Conservation (phyloP, 2,888 invertebrate species). For the Chrysotoxum bicinctum region DNA sequence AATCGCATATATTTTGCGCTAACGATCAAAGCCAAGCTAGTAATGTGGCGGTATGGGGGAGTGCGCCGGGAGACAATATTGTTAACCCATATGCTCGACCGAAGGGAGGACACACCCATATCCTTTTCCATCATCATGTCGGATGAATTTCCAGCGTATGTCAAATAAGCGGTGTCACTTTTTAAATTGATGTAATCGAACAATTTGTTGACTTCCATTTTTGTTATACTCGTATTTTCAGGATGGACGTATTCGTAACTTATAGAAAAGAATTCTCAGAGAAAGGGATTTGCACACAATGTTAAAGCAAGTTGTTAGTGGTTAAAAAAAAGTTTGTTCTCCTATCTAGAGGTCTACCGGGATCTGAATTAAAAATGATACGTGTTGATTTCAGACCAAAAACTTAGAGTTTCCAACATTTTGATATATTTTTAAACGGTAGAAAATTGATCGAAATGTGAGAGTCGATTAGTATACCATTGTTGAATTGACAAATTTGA, state of each 20-base stretch:
- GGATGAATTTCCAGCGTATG: not conserved
- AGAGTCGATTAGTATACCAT: too few relatives aligned
- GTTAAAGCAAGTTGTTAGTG: too few relatives aligned
- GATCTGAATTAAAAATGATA: too few relatives aligned
- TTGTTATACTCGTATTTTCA: not conserved
- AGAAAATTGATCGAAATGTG: too few relatives aligned
- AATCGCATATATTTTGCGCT: constrained; percentile 48
- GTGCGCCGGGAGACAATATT: not conserved
- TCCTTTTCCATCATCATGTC: constrained; percentile 1
- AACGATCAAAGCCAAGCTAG: constrained; percentile 43
- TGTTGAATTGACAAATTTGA: too few relatives aligned
- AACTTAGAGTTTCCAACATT: too few relatives aligned
- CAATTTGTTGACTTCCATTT: constrained; percentile 20
- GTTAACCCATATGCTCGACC: not conserved
- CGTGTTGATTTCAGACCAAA: too few relatives aligned
- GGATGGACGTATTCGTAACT: not conserved
- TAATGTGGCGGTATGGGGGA: not conserved
- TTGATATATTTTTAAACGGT: too few relatives aligned
- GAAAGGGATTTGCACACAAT: not conserved
- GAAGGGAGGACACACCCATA: not conserved
- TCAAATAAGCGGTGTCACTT: constrained; percentile 26
- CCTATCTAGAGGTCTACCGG: too few relatives aligned
- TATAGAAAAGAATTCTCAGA: not conserved
- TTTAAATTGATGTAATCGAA: constrained; percentile 32
- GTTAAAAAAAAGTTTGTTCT: too few relatives aligned